Evolutionary conservation across 1,140 invertebrate genomes (phyloP).

Genomic region (Drosophila sucinea): DNA sequence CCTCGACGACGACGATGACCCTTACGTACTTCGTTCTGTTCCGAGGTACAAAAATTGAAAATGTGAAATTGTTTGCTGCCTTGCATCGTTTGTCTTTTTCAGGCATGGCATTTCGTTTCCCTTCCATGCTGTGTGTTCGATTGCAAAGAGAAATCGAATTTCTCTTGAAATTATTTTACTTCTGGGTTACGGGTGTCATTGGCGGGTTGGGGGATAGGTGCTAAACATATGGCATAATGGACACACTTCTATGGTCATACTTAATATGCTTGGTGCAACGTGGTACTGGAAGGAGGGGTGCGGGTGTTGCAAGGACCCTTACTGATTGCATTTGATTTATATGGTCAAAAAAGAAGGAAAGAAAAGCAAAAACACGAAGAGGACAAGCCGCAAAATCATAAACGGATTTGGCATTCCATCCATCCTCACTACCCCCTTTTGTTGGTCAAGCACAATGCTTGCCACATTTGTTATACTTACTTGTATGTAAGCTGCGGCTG

Average conservation of each 20-base stretch:
- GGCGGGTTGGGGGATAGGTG: slow-evolving; percentile 34
- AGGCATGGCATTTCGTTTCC: slow-evolving; percentile 21
- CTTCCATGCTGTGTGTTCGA: slow-evolving; percentile 46
- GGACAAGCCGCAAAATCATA: slow-evolving; percentile 76
- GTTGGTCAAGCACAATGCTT: slow-evolving; percentile 29
- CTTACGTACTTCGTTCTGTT: too few relatives aligned
- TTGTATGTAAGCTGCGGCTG: slow-evolving; percentile 64
- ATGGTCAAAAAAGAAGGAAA: slow-evolving; percentile 39
- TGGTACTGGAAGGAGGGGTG: slow-evolving; percentile 29
- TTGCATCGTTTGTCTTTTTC: slow-evolving; percentile 52
- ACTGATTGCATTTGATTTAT: slow-evolving; percentile 80
- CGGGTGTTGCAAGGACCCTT: neutral
- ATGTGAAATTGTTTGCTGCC: slow-evolving; percentile 44
- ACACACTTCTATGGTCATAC: slow-evolving; percentile 33
- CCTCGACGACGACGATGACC: neutral
- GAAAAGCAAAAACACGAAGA: slow-evolving; percentile 9
- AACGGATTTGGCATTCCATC: slow-evolving; percentile 62
- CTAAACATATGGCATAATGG: slow-evolving; percentile 56
- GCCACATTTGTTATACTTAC: slow-evolving; percentile 61
- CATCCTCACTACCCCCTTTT: neutral
- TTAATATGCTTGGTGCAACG: slow-evolving; percentile 50
- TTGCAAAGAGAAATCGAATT: slow-evolving; percentile 70
- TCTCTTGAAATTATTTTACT: slow-evolving; percentile 46
- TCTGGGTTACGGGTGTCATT: neutral
- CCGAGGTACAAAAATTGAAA: slow-evolving; percentile 26